Evolutionary conservation across 1,140 invertebrate species (phyloP).

Genomic region (Cataglyphis hispanica): DNA sequence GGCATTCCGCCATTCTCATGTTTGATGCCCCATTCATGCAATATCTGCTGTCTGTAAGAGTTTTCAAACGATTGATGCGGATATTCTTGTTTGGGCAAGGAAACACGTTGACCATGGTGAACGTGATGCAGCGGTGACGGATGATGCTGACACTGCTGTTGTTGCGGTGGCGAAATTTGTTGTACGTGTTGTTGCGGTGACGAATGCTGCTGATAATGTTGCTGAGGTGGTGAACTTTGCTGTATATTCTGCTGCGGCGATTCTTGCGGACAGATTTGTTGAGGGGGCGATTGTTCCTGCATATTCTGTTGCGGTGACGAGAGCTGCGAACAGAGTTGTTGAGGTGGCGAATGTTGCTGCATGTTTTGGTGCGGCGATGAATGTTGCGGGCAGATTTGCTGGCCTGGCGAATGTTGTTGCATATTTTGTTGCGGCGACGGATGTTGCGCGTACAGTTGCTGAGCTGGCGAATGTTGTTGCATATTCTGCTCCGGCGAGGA

Average conservation of each 20-base stretch:
- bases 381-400: slow-evolving; percentile 64
- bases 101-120: background rate
- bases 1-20: background rate
- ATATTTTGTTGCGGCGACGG: slow-evolving; percentile 9
- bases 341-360: slow-evolving; percentile 3
- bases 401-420: slow-evolving; percentile 7
- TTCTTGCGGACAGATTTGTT: slow-evolving; percentile 48
- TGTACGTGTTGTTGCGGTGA: slow-evolving; percentile 67
- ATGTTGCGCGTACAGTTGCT: slow-evolving; percentile 45
- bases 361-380: slow-evolving; percentile 57
- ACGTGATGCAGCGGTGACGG: slow-evolving; percentile 37
- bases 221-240: slow-evolving; percentile 90
- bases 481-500: slow-evolving; percentile 69
- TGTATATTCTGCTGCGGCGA: slow-evolving; percentile 89
- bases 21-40: background rate
- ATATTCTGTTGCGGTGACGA: slow-evolving; percentile 69
- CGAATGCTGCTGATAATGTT: slow-evolving; percentile 71
- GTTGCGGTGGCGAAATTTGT: slow-evolving; percentile 67
- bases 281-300: slow-evolving; percentile 34
- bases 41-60: background rate
- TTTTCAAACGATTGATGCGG: background rate
- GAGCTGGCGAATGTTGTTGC: slow-evolving; percentile 32
- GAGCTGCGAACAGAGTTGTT: background rate
- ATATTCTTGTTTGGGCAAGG: background rate
- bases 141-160: slow-evolving; percentile 59